Conservation (phyloP, 1,140 invertebrate species). For the Lordiphosa clarofinis region DNA sequence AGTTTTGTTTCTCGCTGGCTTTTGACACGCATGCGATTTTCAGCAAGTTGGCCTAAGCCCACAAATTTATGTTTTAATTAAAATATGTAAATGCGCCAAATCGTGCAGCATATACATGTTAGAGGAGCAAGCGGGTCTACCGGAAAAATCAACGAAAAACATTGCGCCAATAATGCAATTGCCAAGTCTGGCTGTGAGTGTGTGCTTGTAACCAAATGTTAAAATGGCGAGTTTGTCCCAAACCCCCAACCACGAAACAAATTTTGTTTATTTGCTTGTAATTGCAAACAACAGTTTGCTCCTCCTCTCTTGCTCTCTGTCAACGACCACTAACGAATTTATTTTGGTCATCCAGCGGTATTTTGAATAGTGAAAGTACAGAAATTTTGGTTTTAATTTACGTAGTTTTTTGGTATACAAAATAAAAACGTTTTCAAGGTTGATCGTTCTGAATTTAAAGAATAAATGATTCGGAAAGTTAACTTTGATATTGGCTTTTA, state of each 20-base stretch:
- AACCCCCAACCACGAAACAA: constrained; percentile 46
- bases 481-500: too few species aligned
- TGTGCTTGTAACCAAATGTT: constrained; percentile 26
- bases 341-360: background rate
- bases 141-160: constrained; percentile 50
- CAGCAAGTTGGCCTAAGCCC: constrained; percentile 21
- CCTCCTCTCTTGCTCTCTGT: background rate
- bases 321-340: background rate
- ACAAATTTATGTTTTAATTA: constrained; percentile 74
- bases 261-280: constrained; percentile 62
- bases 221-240: constrained; percentile 32
- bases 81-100: constrained; percentile 70
- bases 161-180: constrained; percentile 71
- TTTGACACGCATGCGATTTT: constrained; percentile 21
- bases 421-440: too few species aligned
- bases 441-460: too few species aligned
- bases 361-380: background rate
- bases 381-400: background rate
- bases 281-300: constrained; percentile 2
- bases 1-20: constrained; percentile 13
- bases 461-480: too few species aligned
- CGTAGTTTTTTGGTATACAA: too few species aligned
- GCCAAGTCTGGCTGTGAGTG: constrained; percentile 14
- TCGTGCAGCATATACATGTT: constrained; percentile 35
- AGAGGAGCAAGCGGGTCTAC: constrained; percentile 13